Conservation (phyloP, 1,140 invertebrate species). For the Polypedilum pembai region DNA sequence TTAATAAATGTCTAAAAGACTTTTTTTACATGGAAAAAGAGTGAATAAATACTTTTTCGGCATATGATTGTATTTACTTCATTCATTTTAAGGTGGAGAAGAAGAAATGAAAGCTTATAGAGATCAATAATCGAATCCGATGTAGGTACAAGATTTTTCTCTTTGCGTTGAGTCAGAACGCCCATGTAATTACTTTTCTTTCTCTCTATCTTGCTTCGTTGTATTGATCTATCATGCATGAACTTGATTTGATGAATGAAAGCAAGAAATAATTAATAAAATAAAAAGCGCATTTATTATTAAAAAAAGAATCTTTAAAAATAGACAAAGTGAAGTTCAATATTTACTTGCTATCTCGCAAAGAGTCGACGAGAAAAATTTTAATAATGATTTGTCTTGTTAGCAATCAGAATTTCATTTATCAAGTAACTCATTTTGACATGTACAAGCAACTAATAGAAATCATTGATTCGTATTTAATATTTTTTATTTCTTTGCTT, state of each 20-base stretch:
- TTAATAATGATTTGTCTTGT: slow-evolving; percentile 19
- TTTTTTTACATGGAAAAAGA: too few relatives aligned
- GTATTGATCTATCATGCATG: not conserved
- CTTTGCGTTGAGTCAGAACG: not conserved
- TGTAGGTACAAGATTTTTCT: not conserved
- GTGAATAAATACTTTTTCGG: not conserved
- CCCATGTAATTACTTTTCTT: slow-evolving; percentile 3
- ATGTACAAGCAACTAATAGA: slow-evolving; percentile 13
- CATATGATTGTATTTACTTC: not conserved
- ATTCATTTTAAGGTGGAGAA: not conserved
- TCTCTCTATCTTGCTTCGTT: not conserved
- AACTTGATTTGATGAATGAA: too few relatives aligned
- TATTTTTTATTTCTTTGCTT: not conserved
- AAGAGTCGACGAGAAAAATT: not conserved
- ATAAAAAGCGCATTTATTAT: too few relatives aligned
- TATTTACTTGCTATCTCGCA: too few relatives aligned
- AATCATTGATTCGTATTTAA: slow-evolving; percentile 19
- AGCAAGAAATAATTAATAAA: too few relatives aligned
- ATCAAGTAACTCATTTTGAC: slow-evolving; percentile 18
- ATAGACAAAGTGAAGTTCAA: too few relatives aligned
- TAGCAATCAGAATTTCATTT: slow-evolving; percentile 13
- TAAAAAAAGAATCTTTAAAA: too few relatives aligned
- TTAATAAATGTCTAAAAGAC: too few relatives aligned
- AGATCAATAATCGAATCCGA: slow-evolving; percentile 18
- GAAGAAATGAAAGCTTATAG: not conserved